Conservation (phyloP, 2,113 vertebrate species). For the Gambusia holbrooki region DNA sequence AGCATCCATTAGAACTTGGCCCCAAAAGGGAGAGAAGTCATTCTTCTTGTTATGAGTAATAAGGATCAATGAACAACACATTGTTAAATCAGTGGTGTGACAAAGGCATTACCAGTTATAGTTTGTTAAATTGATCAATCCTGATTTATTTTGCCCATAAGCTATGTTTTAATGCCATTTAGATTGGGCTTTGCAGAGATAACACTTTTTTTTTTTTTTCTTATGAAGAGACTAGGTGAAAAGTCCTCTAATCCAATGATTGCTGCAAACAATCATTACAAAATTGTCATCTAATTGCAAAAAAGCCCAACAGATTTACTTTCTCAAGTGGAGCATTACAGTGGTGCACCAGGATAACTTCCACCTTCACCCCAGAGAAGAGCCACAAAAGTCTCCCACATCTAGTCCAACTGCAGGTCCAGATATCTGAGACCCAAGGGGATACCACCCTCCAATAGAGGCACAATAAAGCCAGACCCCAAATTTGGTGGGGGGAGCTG, state of each 20-base stretch:
- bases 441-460: no score
- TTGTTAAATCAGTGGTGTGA: conserved; percentile 28
- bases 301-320: no score
- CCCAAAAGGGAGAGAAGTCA: conserved; percentile 10
- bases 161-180: conserved; percentile 8
- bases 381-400: no score
- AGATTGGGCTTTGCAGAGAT: conserved; percentile 40
- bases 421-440: no score
- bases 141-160: conserved; percentile 23
- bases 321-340: no score
- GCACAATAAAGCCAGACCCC: no score
- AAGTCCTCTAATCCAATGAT: background rate
- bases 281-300: no score
- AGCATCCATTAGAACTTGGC: conserved; percentile 36
- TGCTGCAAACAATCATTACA: background rate
- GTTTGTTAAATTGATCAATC: conserved; percentile 39
- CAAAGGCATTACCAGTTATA: conserved; percentile 25
- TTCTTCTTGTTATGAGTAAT: conserved; percentile 4
- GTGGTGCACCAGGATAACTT: no score
- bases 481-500: no score
- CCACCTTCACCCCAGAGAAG: no score
- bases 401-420: no score
- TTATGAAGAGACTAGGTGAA: conserved; percentile 12
- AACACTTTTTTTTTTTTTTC: background rate
- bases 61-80: background rate